Conservation (phyloP, 1,140 invertebrate species). For the Asbolus verrucosus region DNA sequence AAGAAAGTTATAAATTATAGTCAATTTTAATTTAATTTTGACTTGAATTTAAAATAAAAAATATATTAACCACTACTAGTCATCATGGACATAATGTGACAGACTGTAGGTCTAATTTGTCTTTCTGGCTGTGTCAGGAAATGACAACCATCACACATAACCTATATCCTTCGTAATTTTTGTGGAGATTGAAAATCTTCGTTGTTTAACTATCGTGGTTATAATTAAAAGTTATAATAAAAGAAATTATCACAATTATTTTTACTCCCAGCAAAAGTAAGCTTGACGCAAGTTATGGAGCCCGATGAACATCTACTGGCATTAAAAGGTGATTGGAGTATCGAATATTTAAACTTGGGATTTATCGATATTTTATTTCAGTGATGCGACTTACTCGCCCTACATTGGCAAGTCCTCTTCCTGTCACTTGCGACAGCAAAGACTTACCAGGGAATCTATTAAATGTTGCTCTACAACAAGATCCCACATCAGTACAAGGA, state of each 20-base stretch:
- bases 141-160: too few relatives aligned
- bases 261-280: too few relatives aligned
- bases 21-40: neutral
- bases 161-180: too few relatives aligned
- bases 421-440: conserved; percentile 84
- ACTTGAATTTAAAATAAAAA: too few relatives aligned
- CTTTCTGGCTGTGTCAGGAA: too few relatives aligned
- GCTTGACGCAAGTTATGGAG: conserved; percentile 56
- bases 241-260: too few relatives aligned
- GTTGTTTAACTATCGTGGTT: too few relatives aligned
- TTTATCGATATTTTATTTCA: too few relatives aligned
- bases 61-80: too few relatives aligned
- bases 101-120: too few relatives aligned
- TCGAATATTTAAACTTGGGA: conserved; percentile 15
- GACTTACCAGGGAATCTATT: conserved; percentile 87
- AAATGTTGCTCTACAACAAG: conserved; percentile 80
- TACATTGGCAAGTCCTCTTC: conserved; percentile 81
- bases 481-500: conserved; percentile 81
- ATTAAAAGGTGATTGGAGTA: conserved; percentile 57
- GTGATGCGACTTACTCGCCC: conserved; percentile 96
- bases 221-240: neutral
- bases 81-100: too few relatives aligned
- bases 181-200: too few relatives aligned
- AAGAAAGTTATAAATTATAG: neutral
- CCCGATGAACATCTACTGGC: conserved; percentile 61